Conservation (phyloP, 2,797 vertebrate genomes). For the Mormyrops boulengeri region DNA sequence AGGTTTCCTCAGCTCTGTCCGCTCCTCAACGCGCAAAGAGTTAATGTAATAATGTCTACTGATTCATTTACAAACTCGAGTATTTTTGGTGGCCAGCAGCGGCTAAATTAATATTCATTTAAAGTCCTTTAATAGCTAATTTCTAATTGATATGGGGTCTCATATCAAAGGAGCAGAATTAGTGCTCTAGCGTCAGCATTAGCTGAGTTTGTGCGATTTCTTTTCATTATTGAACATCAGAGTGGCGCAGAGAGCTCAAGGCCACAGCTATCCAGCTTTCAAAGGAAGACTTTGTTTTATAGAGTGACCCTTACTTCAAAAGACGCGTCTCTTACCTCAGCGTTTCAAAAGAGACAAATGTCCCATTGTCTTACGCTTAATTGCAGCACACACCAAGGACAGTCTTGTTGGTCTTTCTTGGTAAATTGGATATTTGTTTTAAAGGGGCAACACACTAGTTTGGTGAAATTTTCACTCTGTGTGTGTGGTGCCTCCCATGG, state of each 20-base stretch:
- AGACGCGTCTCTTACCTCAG: background rate
- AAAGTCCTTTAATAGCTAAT: conserved; percentile 12
- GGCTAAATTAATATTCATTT: background rate
- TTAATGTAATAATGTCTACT: background rate
- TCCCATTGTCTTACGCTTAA: conserved; percentile 9
- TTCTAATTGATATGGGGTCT: conserved; percentile 4
- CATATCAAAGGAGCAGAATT: conserved; percentile 14
- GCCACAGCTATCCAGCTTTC: background rate
- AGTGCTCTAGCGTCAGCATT: background rate
- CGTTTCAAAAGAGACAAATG: background rate
- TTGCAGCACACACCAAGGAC: conserved; percentile 25
- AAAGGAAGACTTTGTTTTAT: conserved; percentile 17
- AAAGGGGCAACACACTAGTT: background rate
- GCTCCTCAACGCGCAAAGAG: background rate
- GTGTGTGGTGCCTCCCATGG: background rate
- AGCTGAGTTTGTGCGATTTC: conserved; percentile 16
- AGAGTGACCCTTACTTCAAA: conserved; percentile 18
- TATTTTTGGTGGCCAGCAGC: conserved; percentile 1
- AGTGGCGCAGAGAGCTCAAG: background rate
- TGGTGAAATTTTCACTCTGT: background rate
- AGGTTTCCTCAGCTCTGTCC: conserved; percentile 49
- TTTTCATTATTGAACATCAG: conserved; percentile 18
- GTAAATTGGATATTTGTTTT: conserved; percentile 5
- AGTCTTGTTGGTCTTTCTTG: conserved; percentile 16
- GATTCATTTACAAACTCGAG: background rate